Evolutionary conservation across 2,113 vertebrate genomes (phyloP), one percentile per base, ranked within the genome.

Genomic region (Alligator mississippiensis): DNA sequence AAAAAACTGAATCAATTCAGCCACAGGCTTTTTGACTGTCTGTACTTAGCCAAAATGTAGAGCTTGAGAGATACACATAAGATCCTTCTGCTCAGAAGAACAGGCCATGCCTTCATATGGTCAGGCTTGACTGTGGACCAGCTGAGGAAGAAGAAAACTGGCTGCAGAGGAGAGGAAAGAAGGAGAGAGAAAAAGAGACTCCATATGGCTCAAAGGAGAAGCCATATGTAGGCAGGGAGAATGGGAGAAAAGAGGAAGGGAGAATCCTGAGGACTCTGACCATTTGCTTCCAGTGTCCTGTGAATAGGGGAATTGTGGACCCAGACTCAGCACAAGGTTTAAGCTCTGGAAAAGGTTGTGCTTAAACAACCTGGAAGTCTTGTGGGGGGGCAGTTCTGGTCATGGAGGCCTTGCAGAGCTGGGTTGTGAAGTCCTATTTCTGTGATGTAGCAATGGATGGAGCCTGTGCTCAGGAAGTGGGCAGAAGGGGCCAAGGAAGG

Each of bases 91-190:
- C 47, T 47, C 28, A 89, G 87, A 63, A 66, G 80, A 94, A 55
- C 80, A 93, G 60, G 38, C 47, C 47, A 47, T 47, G 47, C 47
- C 7, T 47, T 47, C 47, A 47, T 47, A 47, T 76, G n/a, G 57
- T 57, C 60, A 77, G 84, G 82, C 80, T 87, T 90, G 91, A 79
- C n/a, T 90, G 86, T 74, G 90, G 62, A 60, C 47, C 58, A 83
- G 86, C 90, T 78, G 59, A 80, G 82, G 27, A 66, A 38, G 0
- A 10, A 64, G 22, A 82, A 80, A 91, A 68, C 2, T 57, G 57
- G 24, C 15, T 79, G 24, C 3, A 47, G 90, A 70, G 47, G 17
- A 70, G 17, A 58, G 54, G 80, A 47, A 38, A 61, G 64, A 34
- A 82, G 27, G 15, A 4, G 34, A 54, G 75, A 87, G 59, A 25